Evolutionary conservation across 1,140 invertebrate genomes (phyloP).

Genomic region (Brachionus koreanus): DNA sequence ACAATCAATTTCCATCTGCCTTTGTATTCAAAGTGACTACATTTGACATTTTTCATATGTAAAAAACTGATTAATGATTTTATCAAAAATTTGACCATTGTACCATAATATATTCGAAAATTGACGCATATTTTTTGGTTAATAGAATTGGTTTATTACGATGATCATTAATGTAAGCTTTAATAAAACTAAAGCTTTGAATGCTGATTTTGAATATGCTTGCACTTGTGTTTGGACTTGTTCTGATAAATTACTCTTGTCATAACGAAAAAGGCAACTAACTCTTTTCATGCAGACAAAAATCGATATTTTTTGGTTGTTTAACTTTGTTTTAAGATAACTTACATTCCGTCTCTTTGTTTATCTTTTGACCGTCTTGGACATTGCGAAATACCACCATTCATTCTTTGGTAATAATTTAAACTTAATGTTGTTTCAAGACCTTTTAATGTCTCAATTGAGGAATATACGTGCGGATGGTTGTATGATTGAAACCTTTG

Average conservation of each 20-base stretch:
- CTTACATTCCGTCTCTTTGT: too few relatives aligned
- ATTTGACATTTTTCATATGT: constrained; percentile 19
- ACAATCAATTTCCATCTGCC: constrained; percentile 7
- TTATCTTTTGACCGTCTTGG: too few relatives aligned
- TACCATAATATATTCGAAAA: neutral
- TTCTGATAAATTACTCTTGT: neutral
- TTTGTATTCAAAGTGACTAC: constrained; percentile 2
- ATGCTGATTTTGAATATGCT: constrained; percentile 24
- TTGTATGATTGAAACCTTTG: too few relatives aligned
- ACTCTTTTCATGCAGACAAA: neutral
- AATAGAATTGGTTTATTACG: neutral
- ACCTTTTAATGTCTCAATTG: neutral
- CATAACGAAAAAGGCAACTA: neutral
- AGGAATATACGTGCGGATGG: neutral
- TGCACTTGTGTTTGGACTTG: neutral
- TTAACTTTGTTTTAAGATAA: neutral
- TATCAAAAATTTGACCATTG: neutral
- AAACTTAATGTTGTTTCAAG: too few relatives aligned
- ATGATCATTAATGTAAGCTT: neutral
- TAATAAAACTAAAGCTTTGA: constrained; percentile 4
- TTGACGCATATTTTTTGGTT: neutral
- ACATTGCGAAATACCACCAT: too few relatives aligned
- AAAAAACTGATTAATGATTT: neutral
- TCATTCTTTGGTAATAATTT: too few relatives aligned
- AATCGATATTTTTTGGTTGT: neutral